phyloP scores from a whole-genome alignment of 2,113 vertebrate genomes.

The Ramphastos sulfuratus region DNA sequence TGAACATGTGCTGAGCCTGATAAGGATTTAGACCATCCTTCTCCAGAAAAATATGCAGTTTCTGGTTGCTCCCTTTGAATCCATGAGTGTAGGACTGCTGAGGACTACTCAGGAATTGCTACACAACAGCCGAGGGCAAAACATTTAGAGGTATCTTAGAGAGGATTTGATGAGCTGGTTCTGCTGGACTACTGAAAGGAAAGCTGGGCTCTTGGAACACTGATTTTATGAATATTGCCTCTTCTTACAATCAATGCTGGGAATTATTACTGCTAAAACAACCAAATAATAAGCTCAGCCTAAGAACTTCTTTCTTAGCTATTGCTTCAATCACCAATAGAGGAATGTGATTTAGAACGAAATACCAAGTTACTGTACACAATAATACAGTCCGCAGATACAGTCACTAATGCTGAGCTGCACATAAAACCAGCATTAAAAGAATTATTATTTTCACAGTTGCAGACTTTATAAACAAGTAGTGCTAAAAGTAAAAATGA shows the following conservation, averaged over 20 bases:
- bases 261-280: not conserved
- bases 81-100: not conserved
- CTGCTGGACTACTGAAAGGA: not conserved
- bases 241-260: not conserved
- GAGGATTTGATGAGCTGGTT: not conserved
- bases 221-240: not conserved
- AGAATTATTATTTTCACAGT: not conserved
- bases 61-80: not conserved
- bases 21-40: not conserved
- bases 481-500: not conserved
- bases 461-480: not conserved
- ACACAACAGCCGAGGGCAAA: not conserved
- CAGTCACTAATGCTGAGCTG: accelerated
- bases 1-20: accelerated
- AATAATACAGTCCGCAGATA: not conserved
- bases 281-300: not conserved
- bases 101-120: not conserved
- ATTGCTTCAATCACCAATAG: not conserved
- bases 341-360: not conserved
- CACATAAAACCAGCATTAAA: not conserved
- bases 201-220: not conserved
- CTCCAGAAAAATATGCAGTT: not conserved
- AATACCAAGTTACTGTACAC: not conserved
- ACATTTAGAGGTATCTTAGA: not conserved
- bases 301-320: not conserved